Evolutionary conservation across 92 coral and sea anemone genomes (phyloP).

Genomic region (Montipora capitata): DNA sequence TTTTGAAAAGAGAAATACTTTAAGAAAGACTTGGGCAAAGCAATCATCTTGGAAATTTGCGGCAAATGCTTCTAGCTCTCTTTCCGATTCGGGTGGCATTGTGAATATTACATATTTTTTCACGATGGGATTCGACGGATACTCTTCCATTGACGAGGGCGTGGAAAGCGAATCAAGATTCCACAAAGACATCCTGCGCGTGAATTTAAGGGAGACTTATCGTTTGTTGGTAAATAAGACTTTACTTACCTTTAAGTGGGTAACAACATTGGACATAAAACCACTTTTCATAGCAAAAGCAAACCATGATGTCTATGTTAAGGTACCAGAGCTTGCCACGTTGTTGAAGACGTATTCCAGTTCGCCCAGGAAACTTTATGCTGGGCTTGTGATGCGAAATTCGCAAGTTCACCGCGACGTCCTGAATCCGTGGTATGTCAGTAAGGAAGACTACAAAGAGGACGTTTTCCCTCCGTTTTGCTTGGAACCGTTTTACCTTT

Average conservation of each 20-base stretch:
- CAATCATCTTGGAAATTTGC: not conserved
- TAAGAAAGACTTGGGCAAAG: constrained; percentile 10
- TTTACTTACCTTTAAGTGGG: no score
- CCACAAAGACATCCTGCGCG: constrained; percentile 3
- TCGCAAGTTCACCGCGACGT: not conserved
- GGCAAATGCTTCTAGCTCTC: no score
- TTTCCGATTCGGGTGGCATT: not conserved
- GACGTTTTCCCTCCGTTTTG: not conserved
- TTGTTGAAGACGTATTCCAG: not conserved
- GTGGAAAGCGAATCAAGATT: not conserved
- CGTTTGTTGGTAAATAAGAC: no score
- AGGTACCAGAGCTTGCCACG: not conserved
- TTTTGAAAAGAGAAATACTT: not conserved
- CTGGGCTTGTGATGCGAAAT: not conserved
- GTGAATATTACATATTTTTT: not conserved
- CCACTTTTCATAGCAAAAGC: no score
- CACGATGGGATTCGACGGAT: constrained; percentile 5
- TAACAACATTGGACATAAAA: no score
- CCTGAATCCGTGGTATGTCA: not conserved
- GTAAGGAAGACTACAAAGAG: not conserved
- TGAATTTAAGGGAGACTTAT: no score
- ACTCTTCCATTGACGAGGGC: not conserved
- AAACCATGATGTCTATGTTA: no score
- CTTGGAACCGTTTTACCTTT: not conserved
- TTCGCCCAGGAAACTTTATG: not conserved